These are phyloP conservation scores for Doryteuthis pealeii DNA, from an alignment of 1,140 invertebrate genomes.

Conservation along the genomic window DNA sequence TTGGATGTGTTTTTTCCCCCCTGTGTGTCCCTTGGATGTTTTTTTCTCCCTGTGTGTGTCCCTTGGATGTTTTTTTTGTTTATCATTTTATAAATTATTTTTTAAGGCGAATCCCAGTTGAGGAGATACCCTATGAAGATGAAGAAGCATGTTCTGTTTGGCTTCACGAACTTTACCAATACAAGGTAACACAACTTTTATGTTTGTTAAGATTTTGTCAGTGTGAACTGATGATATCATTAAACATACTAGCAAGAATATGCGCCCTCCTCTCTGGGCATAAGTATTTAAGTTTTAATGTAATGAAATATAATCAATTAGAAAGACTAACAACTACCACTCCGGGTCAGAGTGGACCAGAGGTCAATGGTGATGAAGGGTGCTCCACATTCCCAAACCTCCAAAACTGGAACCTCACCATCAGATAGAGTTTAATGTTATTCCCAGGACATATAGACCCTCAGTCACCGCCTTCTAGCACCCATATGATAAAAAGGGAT, in stretches of 20 bases:
- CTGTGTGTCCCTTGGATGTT: not conserved
- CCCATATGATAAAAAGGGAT: not conserved
- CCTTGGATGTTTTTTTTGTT: not conserved
- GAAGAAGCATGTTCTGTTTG: slow-evolving; percentile 79
- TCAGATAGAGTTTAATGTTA: too few relatives aligned
- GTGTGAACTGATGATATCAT: not conserved
- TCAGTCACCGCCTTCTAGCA: too few relatives aligned
- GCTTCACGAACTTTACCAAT: slow-evolving; percentile 77
- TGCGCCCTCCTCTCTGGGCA: too few relatives aligned
- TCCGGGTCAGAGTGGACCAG: too few relatives aligned
- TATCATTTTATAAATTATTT: not conserved
- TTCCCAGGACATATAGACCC: too few relatives aligned
- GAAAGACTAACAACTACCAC: too few relatives aligned
- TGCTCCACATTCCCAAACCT: too few relatives aligned
- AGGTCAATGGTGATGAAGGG: too few relatives aligned
- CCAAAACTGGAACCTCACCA: too few relatives aligned
- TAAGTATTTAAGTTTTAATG: too few relatives aligned
- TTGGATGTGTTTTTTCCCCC: not conserved
- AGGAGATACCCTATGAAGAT: slow-evolving; percentile 73
- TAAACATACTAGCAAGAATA: not conserved
- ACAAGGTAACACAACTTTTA: slow-evolving; percentile 68
- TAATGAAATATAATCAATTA: too few relatives aligned
- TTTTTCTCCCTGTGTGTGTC: not conserved
- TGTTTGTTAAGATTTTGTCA: not conserved
- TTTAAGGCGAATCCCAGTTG: slow-evolving; percentile 75